These are phyloP conservation scores for Clarias gariepinus DNA, from an alignment of 2,113 vertebrate species.

Conservation along the genomic window DNA sequence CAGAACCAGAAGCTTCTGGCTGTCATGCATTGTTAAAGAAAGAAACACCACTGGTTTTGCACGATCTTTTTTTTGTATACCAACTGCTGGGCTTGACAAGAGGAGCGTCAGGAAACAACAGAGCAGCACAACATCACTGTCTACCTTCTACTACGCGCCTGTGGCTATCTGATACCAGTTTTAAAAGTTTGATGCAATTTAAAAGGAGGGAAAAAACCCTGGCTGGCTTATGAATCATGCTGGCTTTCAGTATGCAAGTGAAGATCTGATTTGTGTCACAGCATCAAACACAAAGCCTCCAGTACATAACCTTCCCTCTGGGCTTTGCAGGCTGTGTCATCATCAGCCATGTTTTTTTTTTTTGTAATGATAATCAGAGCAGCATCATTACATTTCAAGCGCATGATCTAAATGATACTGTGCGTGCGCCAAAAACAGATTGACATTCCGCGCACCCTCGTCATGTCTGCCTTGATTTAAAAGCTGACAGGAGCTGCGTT, in stretches of 20 bases:
- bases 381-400: constrained; percentile 11
- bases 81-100: not conserved
- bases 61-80: not conserved
- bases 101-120: constrained; percentile 12
- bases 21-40: not conserved
- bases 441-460: constrained; percentile 5
- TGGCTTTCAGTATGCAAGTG: not conserved
- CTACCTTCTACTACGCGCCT: not conserved
- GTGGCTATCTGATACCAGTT: constrained; percentile 20
- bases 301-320: constrained; percentile 24
- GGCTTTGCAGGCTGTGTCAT: constrained; percentile 24
- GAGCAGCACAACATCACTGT: constrained; percentile 21
- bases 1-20: not conserved
- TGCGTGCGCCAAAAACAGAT: constrained; percentile 16
- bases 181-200: constrained; percentile 45
- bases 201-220: not conserved
- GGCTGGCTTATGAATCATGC: not conserved
- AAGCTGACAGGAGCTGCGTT: constrained; percentile 18
- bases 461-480: constrained; percentile 10
- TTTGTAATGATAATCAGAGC: constrained; percentile 19
- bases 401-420: constrained; percentile 5
- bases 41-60: not conserved
- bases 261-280: constrained; percentile 12
- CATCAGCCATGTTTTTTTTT: not conserved
- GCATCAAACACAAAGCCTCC: not conserved